Evolutionary conservation across 2,113 vertebrate species (phyloP), one percentile per base, ranked within the genome.

Genomic region (Tricholaema leucomelas): DNA sequence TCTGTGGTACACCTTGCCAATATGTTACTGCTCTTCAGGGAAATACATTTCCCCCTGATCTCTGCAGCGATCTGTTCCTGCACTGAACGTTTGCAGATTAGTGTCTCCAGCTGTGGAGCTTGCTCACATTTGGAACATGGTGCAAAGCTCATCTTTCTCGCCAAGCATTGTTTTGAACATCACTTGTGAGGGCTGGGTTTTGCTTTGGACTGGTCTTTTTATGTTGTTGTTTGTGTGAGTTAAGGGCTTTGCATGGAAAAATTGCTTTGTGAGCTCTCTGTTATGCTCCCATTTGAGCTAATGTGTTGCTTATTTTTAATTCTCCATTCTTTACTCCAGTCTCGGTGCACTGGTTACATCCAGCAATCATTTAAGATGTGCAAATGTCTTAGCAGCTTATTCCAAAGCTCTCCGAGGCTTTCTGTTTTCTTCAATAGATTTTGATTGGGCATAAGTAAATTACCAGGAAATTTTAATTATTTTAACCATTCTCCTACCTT

Each of bases 81-180:
- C 81, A 27, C 75, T 72, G 90, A 93, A 12, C 60, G 2, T 75
- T 87, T 85, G 30, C 84, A 84, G 90, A 27, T 40, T 6, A 12
- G 38, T 90, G 80, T 48, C 85, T 82, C 46, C 89, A 80, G 91
- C 93, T 92, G 91, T 25, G 83, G 83, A 76, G 48, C 16, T 85
- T 58, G 72, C 85, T 88, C 46, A 19, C 25, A 5, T 63, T 64
- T 35, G 84, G 93, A 75, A 28, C 12, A 4, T 6, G 77, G 94
- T 66, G 91, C 50, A 64, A 81, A 82, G 72, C 78, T 64, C 71
- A 4, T 77, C 88, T 59, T 33, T 35, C 77, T 69, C 54, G 84
- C 93, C 94, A 96, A 33, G 86, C 91, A 92, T 94, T 95, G 92
- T 96, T 93, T 81, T 83, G 85, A 80, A 9, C 93, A 21, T 90